Conservation (phyloP, 2,113 vertebrate genomes). For the Zosterops pallidus region DNA sequence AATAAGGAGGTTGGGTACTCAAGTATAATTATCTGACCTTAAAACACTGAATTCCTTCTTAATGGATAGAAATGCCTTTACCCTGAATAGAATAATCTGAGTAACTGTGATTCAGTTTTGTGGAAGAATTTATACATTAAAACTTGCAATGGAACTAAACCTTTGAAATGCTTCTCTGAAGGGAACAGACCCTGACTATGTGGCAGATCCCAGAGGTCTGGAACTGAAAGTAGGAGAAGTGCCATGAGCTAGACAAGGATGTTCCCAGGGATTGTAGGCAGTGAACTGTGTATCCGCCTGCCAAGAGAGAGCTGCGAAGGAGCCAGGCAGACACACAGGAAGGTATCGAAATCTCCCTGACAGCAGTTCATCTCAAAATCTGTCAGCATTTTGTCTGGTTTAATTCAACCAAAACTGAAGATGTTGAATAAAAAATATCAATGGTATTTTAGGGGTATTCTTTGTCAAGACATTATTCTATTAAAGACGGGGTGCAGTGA, state of each 20-base stretch:
- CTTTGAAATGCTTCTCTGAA: background rate
- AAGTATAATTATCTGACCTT: background rate
- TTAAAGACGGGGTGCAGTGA: background rate
- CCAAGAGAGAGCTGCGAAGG: background rate
- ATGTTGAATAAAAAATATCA: background rate
- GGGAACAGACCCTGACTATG: background rate
- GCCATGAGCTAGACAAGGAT: rapidly evolving
- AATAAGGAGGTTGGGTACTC: background rate
- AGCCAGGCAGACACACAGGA: background rate
- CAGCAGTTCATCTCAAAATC: background rate
- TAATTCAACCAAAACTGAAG: background rate
- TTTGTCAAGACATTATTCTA: background rate
- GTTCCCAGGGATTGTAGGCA: too few species aligned
- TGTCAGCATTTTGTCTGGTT: background rate
- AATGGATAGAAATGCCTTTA: background rate
- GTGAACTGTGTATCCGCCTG: background rate
- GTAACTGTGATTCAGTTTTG: background rate
- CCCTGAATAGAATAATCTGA: background rate
- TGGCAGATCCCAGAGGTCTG: background rate
- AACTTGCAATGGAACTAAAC: background rate
- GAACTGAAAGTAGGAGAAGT: background rate
- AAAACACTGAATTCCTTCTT: background rate
- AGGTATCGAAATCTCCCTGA: background rate
- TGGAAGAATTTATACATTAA: background rate
- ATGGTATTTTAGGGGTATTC: background rate